Evolutionary conservation across 2,113 vertebrate genomes (phyloP).

Genomic region (Mola mola): DNA sequence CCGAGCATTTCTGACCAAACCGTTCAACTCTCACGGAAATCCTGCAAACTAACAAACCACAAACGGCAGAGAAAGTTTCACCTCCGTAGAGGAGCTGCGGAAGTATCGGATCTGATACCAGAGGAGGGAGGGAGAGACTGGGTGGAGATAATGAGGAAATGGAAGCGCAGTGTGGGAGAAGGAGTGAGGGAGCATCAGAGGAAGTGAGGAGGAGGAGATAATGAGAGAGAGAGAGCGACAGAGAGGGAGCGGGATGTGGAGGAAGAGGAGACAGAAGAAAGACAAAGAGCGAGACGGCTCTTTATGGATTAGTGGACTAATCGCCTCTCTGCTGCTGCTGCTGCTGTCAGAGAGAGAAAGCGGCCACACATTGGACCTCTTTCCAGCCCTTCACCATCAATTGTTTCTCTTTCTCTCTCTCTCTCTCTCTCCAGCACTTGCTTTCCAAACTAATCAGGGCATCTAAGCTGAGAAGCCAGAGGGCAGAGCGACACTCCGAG

Average conservation of each 20-base stretch:
- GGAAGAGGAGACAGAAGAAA: constrained; percentile 22
- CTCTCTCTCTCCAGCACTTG: background rate
- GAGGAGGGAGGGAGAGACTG: background rate
- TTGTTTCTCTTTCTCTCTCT: too few species aligned
- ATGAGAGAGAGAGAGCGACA: background rate
- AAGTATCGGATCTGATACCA: constrained; percentile 7
- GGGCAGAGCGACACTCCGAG: constrained; percentile 31
- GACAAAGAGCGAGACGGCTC: constrained; percentile 4
- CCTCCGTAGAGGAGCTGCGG: background rate
- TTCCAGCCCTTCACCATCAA: constrained; percentile 3
- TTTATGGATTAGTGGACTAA: constrained; percentile 62
- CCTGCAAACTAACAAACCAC: background rate
- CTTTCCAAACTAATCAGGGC: constrained; percentile 61
- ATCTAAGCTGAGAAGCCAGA: constrained; percentile 45
- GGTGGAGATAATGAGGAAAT: constrained; percentile 17
- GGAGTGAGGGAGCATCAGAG: too few species aligned
- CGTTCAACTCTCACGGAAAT: too few species aligned
- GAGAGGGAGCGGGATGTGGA: too few species aligned
- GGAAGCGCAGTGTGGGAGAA: background rate
- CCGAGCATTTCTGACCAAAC: background rate
- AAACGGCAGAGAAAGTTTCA: too few species aligned
- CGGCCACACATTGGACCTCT: constrained; percentile 35
- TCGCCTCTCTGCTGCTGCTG: constrained; percentile 31
- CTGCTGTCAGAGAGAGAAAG: constrained; percentile 13
- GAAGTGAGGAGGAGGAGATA: background rate